A percentile compares a stretch with the other conserved stretches of the same genome.
Evolutionary conservation across 1,140 invertebrate species (phyloP).

Genomic region (Hylaeus anthracinus): DNA sequence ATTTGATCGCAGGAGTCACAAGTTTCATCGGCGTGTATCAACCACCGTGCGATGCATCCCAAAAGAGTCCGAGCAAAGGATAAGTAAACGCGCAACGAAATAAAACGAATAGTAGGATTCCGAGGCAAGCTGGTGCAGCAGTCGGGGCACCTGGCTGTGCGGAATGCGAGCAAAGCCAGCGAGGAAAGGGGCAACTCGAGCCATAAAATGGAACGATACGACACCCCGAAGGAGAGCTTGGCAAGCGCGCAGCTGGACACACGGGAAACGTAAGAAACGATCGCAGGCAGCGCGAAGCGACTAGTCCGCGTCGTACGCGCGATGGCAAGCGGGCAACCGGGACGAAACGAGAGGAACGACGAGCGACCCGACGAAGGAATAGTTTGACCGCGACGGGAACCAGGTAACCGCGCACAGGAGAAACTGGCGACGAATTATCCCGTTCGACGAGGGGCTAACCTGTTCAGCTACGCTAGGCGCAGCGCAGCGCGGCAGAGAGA

Average conservation of each 20-base stretch:
- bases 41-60: neutral
- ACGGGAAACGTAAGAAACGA: no score
- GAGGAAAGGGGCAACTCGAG: neutral
- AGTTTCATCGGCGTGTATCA: neutral
- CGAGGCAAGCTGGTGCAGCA: neutral
- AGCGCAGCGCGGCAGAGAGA: constrained; percentile 56
- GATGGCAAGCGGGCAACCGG: no score
- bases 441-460: constrained; percentile 28
- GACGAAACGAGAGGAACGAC: neutral
- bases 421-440: neutral
- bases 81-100: neutral
- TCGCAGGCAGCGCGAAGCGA: no score
- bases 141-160: no score
- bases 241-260: no score
- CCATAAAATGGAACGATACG: no score
- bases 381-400: no score
- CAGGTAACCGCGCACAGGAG: neutral
- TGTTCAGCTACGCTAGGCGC: constrained; percentile 54
- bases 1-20: neutral
- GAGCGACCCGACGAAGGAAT: neutral
- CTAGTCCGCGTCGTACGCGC: no score
- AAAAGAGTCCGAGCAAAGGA: neutral
- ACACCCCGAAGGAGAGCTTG: neutral
- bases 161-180: neutral
- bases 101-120: neutral